Evolutionary conservation across 2,888 invertebrate genomes (phyloP), one percentile per base, ranked within the genome.

Genomic region (Belgica antarctica): DNA sequence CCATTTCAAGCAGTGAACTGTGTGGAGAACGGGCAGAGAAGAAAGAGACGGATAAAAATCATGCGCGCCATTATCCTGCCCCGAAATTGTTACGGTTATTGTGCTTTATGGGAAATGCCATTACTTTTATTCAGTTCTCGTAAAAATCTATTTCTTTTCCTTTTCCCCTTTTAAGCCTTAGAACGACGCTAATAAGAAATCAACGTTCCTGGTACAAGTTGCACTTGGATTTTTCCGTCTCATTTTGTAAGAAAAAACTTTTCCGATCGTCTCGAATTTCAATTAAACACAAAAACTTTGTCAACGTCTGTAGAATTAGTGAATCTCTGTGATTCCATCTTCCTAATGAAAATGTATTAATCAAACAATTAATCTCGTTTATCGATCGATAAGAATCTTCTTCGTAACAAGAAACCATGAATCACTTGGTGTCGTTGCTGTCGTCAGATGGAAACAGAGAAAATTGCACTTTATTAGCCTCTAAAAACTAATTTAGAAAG

Each of bases 401-500:
- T n/a, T 12, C 15, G 41, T 41, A 7, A 41, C 41, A 15, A 41
- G 4, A 22, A 59, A 59, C 7, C 59, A 59, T 59, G 22, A 59
- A 59, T 59, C 59, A 27, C 27, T 24, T 25, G 8, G 59, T 24
- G 27, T 22, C 17, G 10, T 46, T 46, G 17, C 10, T 52, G 24
- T 59, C 27, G 59, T 27, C 2, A 7, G 12, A 15, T 12, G 27
- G 27, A 59, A 59, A 59, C n/a, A 7, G 22, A 52, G 19, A 12
- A 7, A 52, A 17, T 59, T 59, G 59, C 59, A 59, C 27, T 59
- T 62, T 41, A 62, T 62, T 36, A 41, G 59, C 59, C 34, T 65
- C 65, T 34, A 28, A 68, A 68, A 68, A 68, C 68, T 68, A 68
- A 68, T 68, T 68, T 70, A 36, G 34, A 41, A 70, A 70, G 70